Base-by-base conservation (phyloP, 2,888 invertebrate genomes). In the Xylota sylvarum region DNA sequence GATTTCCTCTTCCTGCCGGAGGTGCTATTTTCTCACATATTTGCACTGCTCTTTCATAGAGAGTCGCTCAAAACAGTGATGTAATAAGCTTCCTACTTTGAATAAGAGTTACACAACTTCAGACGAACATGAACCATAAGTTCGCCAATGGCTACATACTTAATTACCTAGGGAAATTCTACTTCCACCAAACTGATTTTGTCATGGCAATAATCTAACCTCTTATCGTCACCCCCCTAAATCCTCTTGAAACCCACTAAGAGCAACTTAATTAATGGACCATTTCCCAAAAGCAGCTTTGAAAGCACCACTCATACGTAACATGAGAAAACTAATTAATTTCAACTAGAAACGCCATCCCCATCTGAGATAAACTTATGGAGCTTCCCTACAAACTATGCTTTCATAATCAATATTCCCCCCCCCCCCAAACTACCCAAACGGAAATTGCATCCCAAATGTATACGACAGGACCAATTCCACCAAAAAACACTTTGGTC, bases 381-480 rank as follows among this genome's bases (percentile, higher is more conserved):
- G 35, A 37, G 27, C 50, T 55, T 50, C 50, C 5, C 14, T n/a
- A 23, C n/a, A 50, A 60, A 76, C 40, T 17, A 40, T 10, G 46
- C 27, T 55, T 48, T 37, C 27, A 56, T 58, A 80, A 72, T 72
- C 79, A 64, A 80, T 73, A 73, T 64, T 48, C 32, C 9, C 17
- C 35, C 32, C 17, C 32, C 9, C 17, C 35, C 32, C 17, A 43
- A 37, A 17, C 37, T 27, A 10, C 58, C 58, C 50, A 70, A n/a
- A 55, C 43, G 62, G 69, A 65, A 65, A 69, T 69, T 69, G 55
- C 69, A 65, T 58, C 48, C 56, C 55, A 72, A 70, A 72, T 48
- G 30, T 70, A n/a, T 37, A 35, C 14, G 50, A 50, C 50, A 23
- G 19, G 19, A 23, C 23, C 12, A 10, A 50, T 19, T 50, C 7